These are phyloP conservation scores for Chiridota heheva DNA, from an alignment of 35 echinoderm and acorn worm genomes.

Conservation along the genomic window DNA sequence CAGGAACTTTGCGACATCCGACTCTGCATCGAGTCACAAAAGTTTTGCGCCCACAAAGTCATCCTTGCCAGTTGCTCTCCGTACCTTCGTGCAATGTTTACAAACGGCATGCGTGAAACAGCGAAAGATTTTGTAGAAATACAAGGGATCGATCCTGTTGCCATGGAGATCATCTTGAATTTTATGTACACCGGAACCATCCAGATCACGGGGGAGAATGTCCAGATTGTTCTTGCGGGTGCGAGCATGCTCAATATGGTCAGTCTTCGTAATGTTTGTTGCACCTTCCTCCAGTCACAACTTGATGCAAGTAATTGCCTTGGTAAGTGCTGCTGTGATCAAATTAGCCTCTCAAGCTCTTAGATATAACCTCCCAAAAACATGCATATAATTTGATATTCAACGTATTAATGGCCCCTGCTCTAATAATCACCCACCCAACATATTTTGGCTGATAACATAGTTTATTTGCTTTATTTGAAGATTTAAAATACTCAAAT, in stretches of 20 bases:
- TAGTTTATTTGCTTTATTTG: no score
- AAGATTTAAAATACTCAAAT: no score
- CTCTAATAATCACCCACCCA: no score
- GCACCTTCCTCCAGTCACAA: slow-evolving; percentile 93
- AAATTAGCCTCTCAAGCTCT: no score
- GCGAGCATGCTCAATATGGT: slow-evolving; percentile 96
- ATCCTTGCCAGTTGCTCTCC: slow-evolving; percentile 92
- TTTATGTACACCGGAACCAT: slow-evolving; percentile 99
- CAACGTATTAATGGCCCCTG: no score
- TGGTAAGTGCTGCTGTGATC: slow-evolving; percentile 74
- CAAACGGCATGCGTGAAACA: slow-evolving; percentile 97
- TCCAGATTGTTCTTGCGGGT: slow-evolving; percentile 91
- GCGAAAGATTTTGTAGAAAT: slow-evolving; percentile 86
- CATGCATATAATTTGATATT: no score
- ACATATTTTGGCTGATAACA: no score
- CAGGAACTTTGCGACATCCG: slow-evolving; percentile 89
- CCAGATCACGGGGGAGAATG: slow-evolving; percentile 93
- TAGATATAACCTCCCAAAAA: no score
- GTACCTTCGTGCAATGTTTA: slow-evolving; percentile 98
- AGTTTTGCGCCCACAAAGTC: slow-evolving; percentile 85
- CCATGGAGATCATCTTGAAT: slow-evolving; percentile 95
- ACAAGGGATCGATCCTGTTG: slow-evolving; percentile 90
- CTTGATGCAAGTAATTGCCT: slow-evolving; percentile 95
- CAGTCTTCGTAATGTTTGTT: slow-evolving; percentile 92
- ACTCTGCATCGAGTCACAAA: slow-evolving; percentile 82